Evolutionary conservation across 2,113 vertebrate genomes (phyloP).

Genomic region (Prochilodus magdalenae): DNA sequence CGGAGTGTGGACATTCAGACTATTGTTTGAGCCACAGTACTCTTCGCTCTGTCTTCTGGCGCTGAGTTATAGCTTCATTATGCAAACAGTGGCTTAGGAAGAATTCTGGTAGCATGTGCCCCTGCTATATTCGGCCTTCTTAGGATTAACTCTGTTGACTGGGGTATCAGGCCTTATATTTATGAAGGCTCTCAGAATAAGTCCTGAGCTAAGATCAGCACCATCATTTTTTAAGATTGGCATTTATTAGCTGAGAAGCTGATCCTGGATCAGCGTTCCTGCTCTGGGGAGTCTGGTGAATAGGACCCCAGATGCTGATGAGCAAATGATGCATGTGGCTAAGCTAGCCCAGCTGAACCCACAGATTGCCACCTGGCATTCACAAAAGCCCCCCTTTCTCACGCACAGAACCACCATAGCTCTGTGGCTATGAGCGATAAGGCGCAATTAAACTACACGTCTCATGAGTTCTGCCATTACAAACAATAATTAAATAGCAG

Average conservation of each 20-base stretch:
- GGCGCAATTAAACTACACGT: neutral
- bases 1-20: neutral
- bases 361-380: slow-evolving; percentile 25
- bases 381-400: neutral
- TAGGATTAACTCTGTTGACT: slow-evolving; percentile 25
- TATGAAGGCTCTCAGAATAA: neutral
- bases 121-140: neutral
- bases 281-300: neutral
- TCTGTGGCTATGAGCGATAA: neutral
- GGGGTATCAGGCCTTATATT: slow-evolving; percentile 1
- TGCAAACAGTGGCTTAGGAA: neutral
- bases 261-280: neutral
- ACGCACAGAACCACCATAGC: neutral
- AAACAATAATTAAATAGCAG: neutral
- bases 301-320: slow-evolving; percentile 14
- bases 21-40: neutral
- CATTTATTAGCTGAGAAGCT: neutral
- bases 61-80: slow-evolving; percentile 10
- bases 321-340: slow-evolving; percentile 40
- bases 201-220: neutral
- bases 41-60: neutral
- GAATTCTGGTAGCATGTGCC: slow-evolving; percentile 3
- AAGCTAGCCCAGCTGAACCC: slow-evolving; percentile 38
- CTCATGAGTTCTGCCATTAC: neutral
- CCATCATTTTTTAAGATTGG: neutral